Conservation (phyloP, 2,797 vertebrate genomes). For the Leptatherina wallacei region DNA sequence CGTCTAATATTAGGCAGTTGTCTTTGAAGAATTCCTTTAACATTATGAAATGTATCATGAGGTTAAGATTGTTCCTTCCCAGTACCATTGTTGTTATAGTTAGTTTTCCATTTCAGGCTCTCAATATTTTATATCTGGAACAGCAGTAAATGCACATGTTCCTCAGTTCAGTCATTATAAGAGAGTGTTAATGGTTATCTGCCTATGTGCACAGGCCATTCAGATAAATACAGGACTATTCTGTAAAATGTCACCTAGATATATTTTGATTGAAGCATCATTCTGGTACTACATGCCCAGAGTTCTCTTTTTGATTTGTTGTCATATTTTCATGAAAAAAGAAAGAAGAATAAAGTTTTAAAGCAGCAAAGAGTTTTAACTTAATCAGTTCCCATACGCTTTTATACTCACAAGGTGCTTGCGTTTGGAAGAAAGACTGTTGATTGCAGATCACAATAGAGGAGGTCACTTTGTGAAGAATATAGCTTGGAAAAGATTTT, state of each 20-base stretch:
- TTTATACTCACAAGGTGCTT: neutral
- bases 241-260: neutral
- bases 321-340: no score
- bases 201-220: neutral
- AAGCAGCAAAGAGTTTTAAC: neutral
- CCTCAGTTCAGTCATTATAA: neutral
- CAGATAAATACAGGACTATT: neutral
- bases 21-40: slow-evolving; percentile 58
- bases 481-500: neutral
- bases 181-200: no score
- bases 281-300: no score
- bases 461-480: neutral
- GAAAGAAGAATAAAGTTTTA: no score
- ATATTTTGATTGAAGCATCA: neutral
- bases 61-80: slow-evolving; percentile 21
- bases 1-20: slow-evolving; percentile 37
- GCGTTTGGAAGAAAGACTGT: neutral
- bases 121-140: slow-evolving; percentile 39
- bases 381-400: neutral
- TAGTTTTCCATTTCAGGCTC: slow-evolving; percentile 26
- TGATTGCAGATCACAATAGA: neutral
- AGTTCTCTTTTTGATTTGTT: no score
- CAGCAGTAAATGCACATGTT: slow-evolving; percentile 10
- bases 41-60: slow-evolving; percentile 48
- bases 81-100: slow-evolving; percentile 20